A percentile compares a stretch with the other conserved stretches of the same genome.
Evolutionary conservation across 2,888 invertebrate genomes (phyloP).

Genomic region (Odiellus spinosus): DNA sequence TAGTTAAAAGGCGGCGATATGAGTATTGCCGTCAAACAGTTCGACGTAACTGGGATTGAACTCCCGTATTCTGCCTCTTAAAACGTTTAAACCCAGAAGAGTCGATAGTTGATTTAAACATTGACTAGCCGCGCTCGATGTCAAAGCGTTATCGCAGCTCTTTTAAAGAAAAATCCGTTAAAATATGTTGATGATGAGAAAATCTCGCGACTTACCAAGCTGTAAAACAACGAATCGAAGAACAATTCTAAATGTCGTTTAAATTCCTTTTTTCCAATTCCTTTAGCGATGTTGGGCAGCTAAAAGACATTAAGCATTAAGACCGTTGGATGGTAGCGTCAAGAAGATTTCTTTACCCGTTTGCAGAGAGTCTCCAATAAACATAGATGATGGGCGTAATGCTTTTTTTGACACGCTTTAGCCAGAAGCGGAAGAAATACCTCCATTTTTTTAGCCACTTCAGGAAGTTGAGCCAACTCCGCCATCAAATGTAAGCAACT

Average conservation of each 20-base stretch:
- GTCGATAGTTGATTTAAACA: slow-evolving; percentile 33
- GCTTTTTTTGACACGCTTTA: slow-evolving; percentile 30
- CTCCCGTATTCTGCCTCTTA: slow-evolving; percentile 36
- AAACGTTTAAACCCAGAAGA: slow-evolving; percentile 36
- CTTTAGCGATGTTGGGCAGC: slow-evolving; percentile 34
- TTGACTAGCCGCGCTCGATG: slow-evolving; percentile 35
- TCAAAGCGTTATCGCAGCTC: slow-evolving; percentile 37
- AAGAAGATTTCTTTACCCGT: slow-evolving; percentile 24
- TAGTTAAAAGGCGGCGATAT: too few relatives aligned
- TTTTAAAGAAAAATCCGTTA: too few relatives aligned
- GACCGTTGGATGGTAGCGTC: neutral
- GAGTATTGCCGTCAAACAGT: too few relatives aligned
- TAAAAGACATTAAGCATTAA: slow-evolving; percentile 14
- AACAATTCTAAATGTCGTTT: slow-evolving; percentile 35
- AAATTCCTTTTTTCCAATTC: slow-evolving; percentile 36
- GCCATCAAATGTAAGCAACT: slow-evolving; percentile 35
- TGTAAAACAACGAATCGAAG: slow-evolving; percentile 36
- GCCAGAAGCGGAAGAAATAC: slow-evolving; percentile 31
- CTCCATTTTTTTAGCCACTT: slow-evolving; percentile 22
- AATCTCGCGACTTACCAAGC: slow-evolving; percentile 32
- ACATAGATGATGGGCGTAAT: slow-evolving; percentile 36
- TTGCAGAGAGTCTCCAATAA: slow-evolving; percentile 38
- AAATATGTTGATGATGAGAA: too few relatives aligned
- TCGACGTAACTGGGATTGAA: slow-evolving; percentile 32
- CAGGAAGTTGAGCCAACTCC: slow-evolving; percentile 31